Base-by-base conservation (phyloP, 2,797 vertebrate species). In the Hoplostethus atlanticus region DNA sequence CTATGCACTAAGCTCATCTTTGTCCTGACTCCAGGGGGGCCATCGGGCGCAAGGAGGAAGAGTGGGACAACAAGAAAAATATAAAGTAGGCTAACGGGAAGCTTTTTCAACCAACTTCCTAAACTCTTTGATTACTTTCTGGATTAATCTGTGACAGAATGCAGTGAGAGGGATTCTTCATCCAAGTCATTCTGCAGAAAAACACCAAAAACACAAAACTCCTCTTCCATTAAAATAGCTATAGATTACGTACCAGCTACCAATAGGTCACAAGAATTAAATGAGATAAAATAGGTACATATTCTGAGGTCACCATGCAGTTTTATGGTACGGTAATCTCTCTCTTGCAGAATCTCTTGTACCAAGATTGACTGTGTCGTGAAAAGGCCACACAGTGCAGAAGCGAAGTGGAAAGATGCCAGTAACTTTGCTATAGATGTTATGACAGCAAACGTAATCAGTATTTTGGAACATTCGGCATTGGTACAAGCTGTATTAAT, bases 391-490 rank as follows among this genome's bases (percentile, higher is more conserved):
- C 67, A 60, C 61, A 60, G 62, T 17, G 51, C 80, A 82, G 62
- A 64, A 50, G 67, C 54, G 50, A 71, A 73, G 51, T 47, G 61
- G 60, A 77, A 74, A 64, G 55, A 78, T 38, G 42, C 62, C 56
- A 76, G 63, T 53, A 55, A 71, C 73, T 79, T 71, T 13, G 30
- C 3, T 5, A 59, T 50, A 17, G 64, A 76, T 81, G 68, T 84
- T 83, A 68, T 64, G 71, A 70, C 68, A 87, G 84, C 77, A 76
- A 76, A 51, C 63, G 58, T 73, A 80, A 91, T 91, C 87, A 83
- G 72, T 88, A 84, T 88, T 90, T 89, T 86, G 81, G 80, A 83
- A 89, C 80, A 88, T 40, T 25, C 40, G 56, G 66, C 68, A 46
- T 84, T 72, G 31, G 57, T 85, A 84, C 69, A 60, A 79, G 77